These are phyloP conservation scores for Leistus spinibarbis DNA, from an alignment of 2,888 invertebrate genomes.

Conservation along the genomic window DNA sequence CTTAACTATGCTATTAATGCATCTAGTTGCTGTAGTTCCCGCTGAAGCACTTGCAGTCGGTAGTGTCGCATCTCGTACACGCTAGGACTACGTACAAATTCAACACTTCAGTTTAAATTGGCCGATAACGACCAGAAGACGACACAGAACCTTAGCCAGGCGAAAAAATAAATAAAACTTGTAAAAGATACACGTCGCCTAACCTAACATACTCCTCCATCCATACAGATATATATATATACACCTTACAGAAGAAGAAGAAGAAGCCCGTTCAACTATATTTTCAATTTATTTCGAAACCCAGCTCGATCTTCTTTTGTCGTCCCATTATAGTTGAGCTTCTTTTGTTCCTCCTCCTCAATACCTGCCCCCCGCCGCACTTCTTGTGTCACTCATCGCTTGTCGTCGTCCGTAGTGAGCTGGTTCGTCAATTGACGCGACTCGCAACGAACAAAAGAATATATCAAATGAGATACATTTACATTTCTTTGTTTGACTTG, in stretches of 20 bases:
- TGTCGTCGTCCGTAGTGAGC: background rate
- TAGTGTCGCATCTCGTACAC: conserved; percentile 4
- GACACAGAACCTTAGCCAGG: conserved; percentile 14
- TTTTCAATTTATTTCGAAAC: conserved; percentile 44
- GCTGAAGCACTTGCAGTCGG: background rate
- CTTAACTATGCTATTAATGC: too few relatives aligned
- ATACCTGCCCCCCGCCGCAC: background rate
- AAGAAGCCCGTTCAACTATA: conserved; percentile 42
- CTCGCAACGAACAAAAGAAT: background rate
- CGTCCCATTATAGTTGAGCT: conserved; percentile 38
- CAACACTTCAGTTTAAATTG: conserved; percentile 44
- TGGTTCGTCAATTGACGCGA: background rate
- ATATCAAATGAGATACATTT: background rate
- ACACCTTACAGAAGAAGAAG: background rate
- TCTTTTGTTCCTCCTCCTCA: conserved; percentile 17
- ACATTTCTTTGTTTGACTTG: conserved; percentile 2
- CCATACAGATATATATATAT: background rate
- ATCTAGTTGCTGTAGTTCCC: too few relatives aligned
- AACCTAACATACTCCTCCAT: conserved; percentile 39
- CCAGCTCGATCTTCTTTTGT: conserved; percentile 37
- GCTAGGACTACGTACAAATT: conserved; percentile 39
- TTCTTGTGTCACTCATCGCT: background rate
- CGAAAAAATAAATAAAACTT: conserved; percentile 42
- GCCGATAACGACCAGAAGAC: conserved; percentile 44
- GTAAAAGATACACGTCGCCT: conserved; percentile 43